A percentile compares a stretch with the other conserved stretches of the same genome.
phyloP scores from a whole-genome alignment of 2,113 vertebrate genomes.

The Menidia beryllina region DNA sequence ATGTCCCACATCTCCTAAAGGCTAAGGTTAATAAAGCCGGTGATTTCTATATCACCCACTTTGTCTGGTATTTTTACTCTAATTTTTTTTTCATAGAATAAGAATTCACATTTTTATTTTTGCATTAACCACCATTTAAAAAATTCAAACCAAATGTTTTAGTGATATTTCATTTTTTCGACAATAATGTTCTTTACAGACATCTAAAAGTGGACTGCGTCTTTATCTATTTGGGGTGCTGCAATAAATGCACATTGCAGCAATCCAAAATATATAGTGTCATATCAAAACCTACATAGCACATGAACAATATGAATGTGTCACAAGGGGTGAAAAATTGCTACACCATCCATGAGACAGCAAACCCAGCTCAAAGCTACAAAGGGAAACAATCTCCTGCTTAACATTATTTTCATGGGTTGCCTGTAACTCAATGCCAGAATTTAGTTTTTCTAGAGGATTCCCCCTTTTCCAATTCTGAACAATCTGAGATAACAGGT shows the following conservation, averaged over 20 bases:
- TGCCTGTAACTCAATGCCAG: slow-evolving; percentile 9
- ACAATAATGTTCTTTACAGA: neutral
- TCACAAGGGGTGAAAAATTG: neutral
- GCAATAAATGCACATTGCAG: neutral
- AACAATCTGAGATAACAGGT: slow-evolving; percentile 48
- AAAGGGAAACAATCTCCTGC: neutral
- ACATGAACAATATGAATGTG: neutral
- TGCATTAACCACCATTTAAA: slow-evolving; percentile 1
- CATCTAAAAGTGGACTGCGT: neutral
- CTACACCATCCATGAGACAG: neutral
- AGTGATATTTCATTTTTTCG: neutral
- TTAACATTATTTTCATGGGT: slow-evolving; percentile 10
- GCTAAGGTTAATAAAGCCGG: slow-evolving; percentile 45
- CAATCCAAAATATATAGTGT: neutral
- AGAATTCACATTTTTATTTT: slow-evolving; percentile 21
- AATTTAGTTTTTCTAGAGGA: neutral
- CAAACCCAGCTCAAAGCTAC: slow-evolving; percentile 1
- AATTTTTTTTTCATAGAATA: slow-evolving; percentile 14
- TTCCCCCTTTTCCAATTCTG: neutral
- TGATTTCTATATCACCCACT: slow-evolving; percentile 44
- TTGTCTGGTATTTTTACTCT: slow-evolving; percentile 18
- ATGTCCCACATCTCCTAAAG: slow-evolving; percentile 38
- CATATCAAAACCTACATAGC: neutral
- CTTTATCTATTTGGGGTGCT: neutral
- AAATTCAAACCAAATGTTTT: slow-evolving; percentile 5